These are phyloP conservation scores for Cephalopholis sonnerati DNA, from an alignment of 2,113 vertebrate species.

Conservation along the genomic window DNA sequence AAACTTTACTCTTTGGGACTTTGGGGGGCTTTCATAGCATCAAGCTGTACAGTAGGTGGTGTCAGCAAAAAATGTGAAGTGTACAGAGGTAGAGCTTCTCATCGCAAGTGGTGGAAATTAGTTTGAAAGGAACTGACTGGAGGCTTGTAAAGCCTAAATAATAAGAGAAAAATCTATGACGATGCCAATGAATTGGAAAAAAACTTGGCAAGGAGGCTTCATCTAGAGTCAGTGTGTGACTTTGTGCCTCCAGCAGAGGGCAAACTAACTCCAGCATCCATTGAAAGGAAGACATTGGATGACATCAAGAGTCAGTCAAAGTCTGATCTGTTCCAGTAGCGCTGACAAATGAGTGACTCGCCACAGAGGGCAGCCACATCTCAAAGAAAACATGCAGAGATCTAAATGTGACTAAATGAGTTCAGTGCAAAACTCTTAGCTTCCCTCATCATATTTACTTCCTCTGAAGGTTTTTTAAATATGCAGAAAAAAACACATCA, in stretches of 20 bases:
- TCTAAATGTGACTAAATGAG: background rate
- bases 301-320: conserved; percentile 1
- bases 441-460: background rate
- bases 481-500: background rate
- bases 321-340: background rate
- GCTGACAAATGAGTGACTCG: background rate
- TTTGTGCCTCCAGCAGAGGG: conserved; percentile 76
- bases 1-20: conserved; percentile 41
- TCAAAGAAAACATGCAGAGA: background rate
- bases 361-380: background rate
- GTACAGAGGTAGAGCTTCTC: background rate
- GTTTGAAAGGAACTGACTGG: conserved; percentile 25
- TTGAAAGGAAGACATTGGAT: background rate
- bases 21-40: conserved; percentile 10
- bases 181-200: conserved; percentile 6
- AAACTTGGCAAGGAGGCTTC: conserved; percentile 3
- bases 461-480: background rate
- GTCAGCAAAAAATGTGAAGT: conserved; percentile 27
- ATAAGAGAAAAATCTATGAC: conserved; percentile 5
- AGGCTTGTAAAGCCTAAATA: conserved; percentile 6
- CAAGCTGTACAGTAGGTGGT: background rate
- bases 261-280: conserved; percentile 65
- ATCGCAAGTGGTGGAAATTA: conserved; percentile 4
- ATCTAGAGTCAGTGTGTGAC: conserved; percentile 26
- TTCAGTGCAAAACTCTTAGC: background rate